Conservation (phyloP, 2,113 vertebrate species). For the Phylloscopus trochiloides region DNA sequence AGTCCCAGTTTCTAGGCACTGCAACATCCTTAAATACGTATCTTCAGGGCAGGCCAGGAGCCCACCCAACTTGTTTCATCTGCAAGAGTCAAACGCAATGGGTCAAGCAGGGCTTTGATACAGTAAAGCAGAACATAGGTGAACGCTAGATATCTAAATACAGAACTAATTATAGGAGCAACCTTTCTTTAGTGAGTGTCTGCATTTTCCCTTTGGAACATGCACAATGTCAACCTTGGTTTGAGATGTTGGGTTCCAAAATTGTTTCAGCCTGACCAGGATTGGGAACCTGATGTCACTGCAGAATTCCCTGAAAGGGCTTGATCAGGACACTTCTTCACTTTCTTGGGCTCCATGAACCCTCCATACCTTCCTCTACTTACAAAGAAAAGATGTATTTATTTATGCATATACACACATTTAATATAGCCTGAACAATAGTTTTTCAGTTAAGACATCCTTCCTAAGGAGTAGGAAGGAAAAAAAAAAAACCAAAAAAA, state of each 20-base stretch:
- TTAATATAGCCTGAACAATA: neutral
- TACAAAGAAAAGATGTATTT: neutral
- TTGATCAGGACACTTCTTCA: neutral
- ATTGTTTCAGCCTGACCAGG: neutral
- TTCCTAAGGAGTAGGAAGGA: neutral
- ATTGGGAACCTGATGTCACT: neutral
- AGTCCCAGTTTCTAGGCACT: neutral
- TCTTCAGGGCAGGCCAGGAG: neutral
- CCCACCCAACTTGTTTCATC: neutral
- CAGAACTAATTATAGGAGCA: neutral
- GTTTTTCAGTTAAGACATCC: neutral
- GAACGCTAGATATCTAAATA: neutral
- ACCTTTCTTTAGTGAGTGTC: neutral
- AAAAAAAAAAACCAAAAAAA: neutral
- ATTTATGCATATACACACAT: neutral
- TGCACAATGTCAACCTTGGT: neutral
- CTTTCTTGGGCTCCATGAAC: neutral
- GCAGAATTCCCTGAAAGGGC: neutral
- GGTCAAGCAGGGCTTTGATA: neutral
- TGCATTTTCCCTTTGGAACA: neutral
- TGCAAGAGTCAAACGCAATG: neutral
- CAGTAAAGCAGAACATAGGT: neutral
- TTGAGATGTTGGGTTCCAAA: neutral
- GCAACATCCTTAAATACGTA: accelerated
- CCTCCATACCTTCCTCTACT: neutral